Evolutionary conservation across 1,140 invertebrate genomes (phyloP), one percentile per base, ranked within the genome.

Genomic region (Teleogryllus occipitalis): DNA sequence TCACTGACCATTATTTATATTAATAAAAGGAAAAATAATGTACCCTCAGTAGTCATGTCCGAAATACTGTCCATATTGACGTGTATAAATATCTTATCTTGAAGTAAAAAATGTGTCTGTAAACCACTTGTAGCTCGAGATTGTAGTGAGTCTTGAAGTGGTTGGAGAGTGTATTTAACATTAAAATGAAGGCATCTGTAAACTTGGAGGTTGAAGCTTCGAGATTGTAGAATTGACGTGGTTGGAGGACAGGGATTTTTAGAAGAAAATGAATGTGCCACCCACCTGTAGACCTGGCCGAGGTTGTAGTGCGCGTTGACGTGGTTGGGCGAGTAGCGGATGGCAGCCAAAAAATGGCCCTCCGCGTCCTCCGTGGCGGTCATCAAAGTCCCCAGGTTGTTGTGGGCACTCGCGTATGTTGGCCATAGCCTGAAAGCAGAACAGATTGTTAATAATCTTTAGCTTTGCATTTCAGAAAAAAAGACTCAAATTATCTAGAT

Each of bases 181-280:
- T 90, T 88, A 80, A 92, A 85, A 86, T 95, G 96, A 84, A 95
- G 93, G 76, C 93, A 83, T 92, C 89, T 10, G 88, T 87, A 8
- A 86, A 85, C 65, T 92, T 90, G 15, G 87, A 86, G 75, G 96
- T 89, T 79, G 96, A 84, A 0, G 94, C 95, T 15, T 94, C 95
- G 47, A 97, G 89, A 87, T 97, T 97, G 85, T 96, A 96, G 85
- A 95, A 84, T 94, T 96, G 0, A 94, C 93, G 85, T 96, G 95
- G 27, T 90, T 90, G 39, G 94, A 94, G 93, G 94, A 96, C 78
- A 96, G 85, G 1, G 27, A 39, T 39, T 39, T 39, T 39, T 1
- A 5, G 1, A 39, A 2, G 27, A 39, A 39, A 39, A 39, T 14
- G n/a, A 15, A 72, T 72, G n/a, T 18, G 75, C n/a, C 76, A 86